These are phyloP conservation scores for Lasioglossum albipes DNA, from an alignment of 1,140 invertebrate species.

Conservation along the genomic window DNA sequence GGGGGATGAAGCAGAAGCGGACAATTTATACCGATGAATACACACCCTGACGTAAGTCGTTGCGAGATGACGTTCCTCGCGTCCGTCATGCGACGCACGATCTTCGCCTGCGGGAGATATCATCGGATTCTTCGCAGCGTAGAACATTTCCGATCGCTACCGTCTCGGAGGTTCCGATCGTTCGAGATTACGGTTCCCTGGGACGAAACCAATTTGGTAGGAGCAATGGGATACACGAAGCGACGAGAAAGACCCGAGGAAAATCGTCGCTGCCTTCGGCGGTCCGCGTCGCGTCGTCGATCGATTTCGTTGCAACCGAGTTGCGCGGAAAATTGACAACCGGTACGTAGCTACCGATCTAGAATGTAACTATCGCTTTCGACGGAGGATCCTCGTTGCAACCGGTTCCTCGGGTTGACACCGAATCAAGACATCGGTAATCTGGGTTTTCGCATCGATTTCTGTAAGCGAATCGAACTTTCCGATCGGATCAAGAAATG, in stretches of 20 bases:
- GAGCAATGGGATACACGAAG: no score
- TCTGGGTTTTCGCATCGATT: background rate
- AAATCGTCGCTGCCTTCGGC: background rate
- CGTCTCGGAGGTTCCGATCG: background rate
- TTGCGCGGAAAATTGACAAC: background rate
- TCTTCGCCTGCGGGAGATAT: slow-evolving; percentile 11
- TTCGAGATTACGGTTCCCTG: background rate
- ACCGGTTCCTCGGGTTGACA: slow-evolving; percentile 55
- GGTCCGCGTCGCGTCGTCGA: background rate
- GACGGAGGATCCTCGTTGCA: slow-evolving; percentile 58
- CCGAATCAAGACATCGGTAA: slow-evolving; percentile 34
- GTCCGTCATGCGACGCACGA: slow-evolving; percentile 18
- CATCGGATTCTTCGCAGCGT: slow-evolving; percentile 34
- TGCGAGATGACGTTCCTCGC: slow-evolving; percentile 22
- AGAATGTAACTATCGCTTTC: slow-evolving; percentile 59
- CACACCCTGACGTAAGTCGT: slow-evolving; percentile 29
- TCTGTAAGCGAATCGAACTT: no score
- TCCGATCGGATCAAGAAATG: no score
- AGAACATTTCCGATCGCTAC: slow-evolving; percentile 21
- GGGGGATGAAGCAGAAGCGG: slow-evolving; percentile 28
- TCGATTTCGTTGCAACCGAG: background rate
- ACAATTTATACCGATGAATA: slow-evolving; percentile 41
- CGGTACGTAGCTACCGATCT: slow-evolving; percentile 1
- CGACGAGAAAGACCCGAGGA: background rate
- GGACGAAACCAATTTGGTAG: background rate